phyloP scores from a whole-genome alignment of 2,113 vertebrate species.

The Macquaria ambigua region DNA sequence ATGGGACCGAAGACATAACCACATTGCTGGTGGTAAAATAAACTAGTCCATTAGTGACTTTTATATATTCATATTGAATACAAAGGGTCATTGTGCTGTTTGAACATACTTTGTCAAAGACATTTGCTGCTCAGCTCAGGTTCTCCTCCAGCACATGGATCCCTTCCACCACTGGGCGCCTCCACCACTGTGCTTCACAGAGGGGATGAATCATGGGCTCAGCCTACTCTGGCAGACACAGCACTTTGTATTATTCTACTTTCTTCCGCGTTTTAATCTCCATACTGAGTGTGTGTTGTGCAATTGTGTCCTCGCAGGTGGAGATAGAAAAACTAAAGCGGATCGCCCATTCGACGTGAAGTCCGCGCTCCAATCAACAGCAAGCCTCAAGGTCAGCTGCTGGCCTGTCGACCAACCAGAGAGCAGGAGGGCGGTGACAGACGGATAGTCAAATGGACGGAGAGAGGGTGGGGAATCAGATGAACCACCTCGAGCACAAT shows the following conservation, averaged over 20 bases:
- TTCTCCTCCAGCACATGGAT: not conserved
- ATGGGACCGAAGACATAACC: not conserved
- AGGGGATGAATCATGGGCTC: not conserved
- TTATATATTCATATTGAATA: not conserved
- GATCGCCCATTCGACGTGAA: slow-evolving; percentile 88
- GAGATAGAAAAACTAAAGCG: slow-evolving; percentile 96
- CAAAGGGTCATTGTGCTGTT: not conserved
- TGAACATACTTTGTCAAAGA: not conserved
- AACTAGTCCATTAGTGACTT: not conserved
- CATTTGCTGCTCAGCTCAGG: not conserved
- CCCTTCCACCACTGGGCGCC: not conserved
- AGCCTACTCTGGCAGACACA: not conserved
- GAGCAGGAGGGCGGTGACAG: slow-evolving; percentile 13
- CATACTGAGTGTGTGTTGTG: not conserved
- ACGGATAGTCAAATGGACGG: not conserved
- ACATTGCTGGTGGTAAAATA: not conserved
- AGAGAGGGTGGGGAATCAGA: slow-evolving; percentile 32
- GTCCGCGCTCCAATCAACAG: slow-evolving; percentile 4
- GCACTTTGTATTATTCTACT: not conserved
- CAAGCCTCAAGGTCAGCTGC: slow-evolving; percentile 54
- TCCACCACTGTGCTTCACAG: not conserved
- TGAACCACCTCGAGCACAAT: slow-evolving; percentile 59
- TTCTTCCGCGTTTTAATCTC: not conserved
- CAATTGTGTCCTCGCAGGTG: slow-evolving; percentile 81
- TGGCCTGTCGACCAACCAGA: slow-evolving; percentile 41